Evolutionary conservation across 2,113 vertebrate species (phyloP).

Genomic region (Microcebus jonahi): DNA sequence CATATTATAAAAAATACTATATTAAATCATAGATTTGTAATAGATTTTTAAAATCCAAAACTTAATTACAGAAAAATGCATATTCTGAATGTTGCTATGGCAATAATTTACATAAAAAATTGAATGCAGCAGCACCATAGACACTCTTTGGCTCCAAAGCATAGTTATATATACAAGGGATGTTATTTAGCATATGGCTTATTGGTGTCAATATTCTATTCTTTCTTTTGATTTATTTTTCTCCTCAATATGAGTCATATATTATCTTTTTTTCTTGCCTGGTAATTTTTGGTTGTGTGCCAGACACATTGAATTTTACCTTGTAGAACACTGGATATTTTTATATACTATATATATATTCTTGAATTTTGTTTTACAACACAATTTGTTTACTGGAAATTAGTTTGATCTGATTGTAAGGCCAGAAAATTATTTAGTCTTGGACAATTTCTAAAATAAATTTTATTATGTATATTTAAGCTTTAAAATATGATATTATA

Average conservation of each 20-base stretch:
- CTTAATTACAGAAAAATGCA: background rate
- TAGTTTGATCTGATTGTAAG: background rate
- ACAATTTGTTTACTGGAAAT: background rate
- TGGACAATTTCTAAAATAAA: background rate
- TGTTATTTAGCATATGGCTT: background rate
- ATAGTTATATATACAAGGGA: background rate
- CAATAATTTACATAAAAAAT: background rate
- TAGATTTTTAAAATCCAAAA: background rate
- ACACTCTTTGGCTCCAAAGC: background rate
- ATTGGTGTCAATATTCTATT: background rate
- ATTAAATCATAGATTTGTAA: slow-evolving; percentile 49
- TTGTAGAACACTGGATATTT: background rate
- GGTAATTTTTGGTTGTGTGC: background rate
- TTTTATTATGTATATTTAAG: background rate
- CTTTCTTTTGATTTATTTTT: background rate
- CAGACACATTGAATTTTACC: background rate
- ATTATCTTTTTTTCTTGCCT: background rate
- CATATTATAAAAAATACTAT: background rate
- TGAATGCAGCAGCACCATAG: background rate
- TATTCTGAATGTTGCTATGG: background rate
- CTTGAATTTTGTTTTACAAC: background rate
- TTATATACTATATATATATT: background rate
- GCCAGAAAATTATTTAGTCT: background rate
- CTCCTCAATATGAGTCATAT: background rate
- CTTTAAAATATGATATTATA: background rate